Conservation (phyloP, 2,888 invertebrate species). For the Phrixothrix hirtus region DNA sequence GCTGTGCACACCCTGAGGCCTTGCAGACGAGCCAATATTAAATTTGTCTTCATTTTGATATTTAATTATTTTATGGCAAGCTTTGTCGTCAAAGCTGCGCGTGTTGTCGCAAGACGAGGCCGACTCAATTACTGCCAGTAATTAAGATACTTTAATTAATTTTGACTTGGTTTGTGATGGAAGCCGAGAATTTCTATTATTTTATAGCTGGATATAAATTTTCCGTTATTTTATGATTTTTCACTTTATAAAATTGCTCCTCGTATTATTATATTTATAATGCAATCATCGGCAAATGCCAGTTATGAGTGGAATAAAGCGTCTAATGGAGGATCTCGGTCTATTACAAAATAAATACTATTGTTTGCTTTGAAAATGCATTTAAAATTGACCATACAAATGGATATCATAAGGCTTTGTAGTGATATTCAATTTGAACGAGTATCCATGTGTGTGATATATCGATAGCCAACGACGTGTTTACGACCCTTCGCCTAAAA, state of each 20-base stretch:
- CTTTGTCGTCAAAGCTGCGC: slow-evolving; percentile 52
- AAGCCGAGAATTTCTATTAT: slow-evolving; percentile 25
- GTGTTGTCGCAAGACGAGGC: slow-evolving; percentile 49
- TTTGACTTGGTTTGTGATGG: slow-evolving; percentile 45
- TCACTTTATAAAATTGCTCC: too few species aligned
- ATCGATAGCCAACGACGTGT: slow-evolving; percentile 34
- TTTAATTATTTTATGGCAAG: slow-evolving; percentile 55
- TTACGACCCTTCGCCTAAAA: slow-evolving; percentile 31
- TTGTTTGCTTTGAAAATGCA: slow-evolving; percentile 50
- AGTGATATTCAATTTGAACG: slow-evolving; percentile 4
- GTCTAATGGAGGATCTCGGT: slow-evolving; percentile 36
- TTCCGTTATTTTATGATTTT: background rate
- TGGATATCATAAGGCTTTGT: slow-evolving; percentile 13
- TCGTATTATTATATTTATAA: slow-evolving; percentile 33
- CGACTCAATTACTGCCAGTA: slow-evolving; percentile 52
- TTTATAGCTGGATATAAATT: slow-evolving; percentile 16
- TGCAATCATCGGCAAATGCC: slow-evolving; percentile 42
- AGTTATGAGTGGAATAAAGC: slow-evolving; percentile 35
- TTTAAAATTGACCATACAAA: slow-evolving; percentile 45
- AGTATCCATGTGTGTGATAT: slow-evolving; percentile 17
- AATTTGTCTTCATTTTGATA: slow-evolving; percentile 56
- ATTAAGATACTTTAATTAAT: slow-evolving; percentile 56
- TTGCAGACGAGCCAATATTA: slow-evolving; percentile 51
- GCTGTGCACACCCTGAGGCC: slow-evolving; percentile 33
- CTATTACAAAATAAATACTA: slow-evolving; percentile 44